Evolutionary conservation across 2,888 invertebrate species (phyloP).

Genomic region (Sarcophaga carnaria): DNA sequence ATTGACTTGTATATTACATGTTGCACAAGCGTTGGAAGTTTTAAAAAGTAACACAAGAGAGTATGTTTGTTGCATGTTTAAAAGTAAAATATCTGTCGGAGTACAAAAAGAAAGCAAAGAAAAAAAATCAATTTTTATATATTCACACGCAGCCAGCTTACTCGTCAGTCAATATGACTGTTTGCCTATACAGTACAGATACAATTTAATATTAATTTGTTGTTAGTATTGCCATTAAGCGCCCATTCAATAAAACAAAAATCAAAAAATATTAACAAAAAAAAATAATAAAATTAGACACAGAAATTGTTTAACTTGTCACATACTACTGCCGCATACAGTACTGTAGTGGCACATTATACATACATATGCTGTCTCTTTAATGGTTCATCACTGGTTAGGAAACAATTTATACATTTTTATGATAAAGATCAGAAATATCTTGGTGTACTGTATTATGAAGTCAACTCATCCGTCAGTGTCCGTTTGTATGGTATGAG

Average conservation of each 20-base stretch:
- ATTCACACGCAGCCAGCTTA: neutral
- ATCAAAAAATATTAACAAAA: neutral
- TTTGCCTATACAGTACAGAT: neutral
- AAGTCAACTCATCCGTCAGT: conserved; percentile 5
- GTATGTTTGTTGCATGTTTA: conserved; percentile 26
- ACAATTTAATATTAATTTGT: conserved; percentile 9
- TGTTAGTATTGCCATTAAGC: conserved; percentile 41
- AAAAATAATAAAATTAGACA: neutral
- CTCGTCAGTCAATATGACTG: conserved; percentile 8
- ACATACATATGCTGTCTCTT: conserved; percentile 24
- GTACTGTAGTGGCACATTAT: conserved; percentile 21
- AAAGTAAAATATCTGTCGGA: neutral
- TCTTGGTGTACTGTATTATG: conserved; percentile 34
- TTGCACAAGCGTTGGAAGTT: conserved; percentile 49
- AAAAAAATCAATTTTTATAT: conserved; percentile 47
- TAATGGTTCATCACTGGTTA: conserved; percentile 4
- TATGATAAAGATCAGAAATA: conserved; percentile 55
- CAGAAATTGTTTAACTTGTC: conserved; percentile 59
- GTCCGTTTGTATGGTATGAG: neutral
- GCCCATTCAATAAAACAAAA: conserved; percentile 53
- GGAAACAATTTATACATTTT: conserved; percentile 1
- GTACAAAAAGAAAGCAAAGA: neutral
- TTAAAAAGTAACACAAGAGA: conserved; percentile 7
- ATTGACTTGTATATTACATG: neutral
- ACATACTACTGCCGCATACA: conserved; percentile 35